Evolutionary conservation across 1,140 invertebrate genomes (phyloP).

Genomic region (Zaprionus vittiger): DNA sequence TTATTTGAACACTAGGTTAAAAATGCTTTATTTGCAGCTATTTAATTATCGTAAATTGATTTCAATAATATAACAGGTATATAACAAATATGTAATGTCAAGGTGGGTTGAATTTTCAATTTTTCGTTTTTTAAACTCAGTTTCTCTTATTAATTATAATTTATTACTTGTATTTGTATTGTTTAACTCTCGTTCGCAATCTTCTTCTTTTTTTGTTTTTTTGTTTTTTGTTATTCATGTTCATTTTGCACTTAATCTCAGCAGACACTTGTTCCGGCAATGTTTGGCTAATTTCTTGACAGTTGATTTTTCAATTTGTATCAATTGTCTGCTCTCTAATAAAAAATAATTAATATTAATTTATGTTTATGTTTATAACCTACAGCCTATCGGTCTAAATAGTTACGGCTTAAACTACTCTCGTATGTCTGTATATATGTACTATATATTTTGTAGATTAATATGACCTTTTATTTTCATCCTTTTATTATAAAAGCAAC

Average conservation of each 20-base stretch:
- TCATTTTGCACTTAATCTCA: constrained; percentile 42
- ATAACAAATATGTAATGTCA: constrained; percentile 84
- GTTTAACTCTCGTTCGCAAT: constrained; percentile 43
- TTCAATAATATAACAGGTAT: constrained; percentile 79
- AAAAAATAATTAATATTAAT: constrained; percentile 49
- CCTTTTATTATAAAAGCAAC: constrained; percentile 64
- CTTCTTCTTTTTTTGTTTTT: background rate
- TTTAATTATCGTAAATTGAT: constrained; percentile 74
- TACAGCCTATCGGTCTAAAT: constrained; percentile 55
- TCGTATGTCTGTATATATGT: constrained; percentile 22
- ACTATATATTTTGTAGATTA: constrained; percentile 42
- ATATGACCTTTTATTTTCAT: constrained; percentile 41
- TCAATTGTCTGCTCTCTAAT: constrained; percentile 50
- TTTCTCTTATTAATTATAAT: constrained; percentile 70
- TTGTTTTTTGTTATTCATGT: constrained; percentile 10
- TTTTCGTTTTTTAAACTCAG: constrained; percentile 80
- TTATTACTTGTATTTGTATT: constrained; percentile 46
- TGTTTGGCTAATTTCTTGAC: constrained; percentile 75
- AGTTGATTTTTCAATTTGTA: constrained; percentile 48
- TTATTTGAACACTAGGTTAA: constrained; percentile 34
- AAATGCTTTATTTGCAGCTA: constrained; percentile 79
- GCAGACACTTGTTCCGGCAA: constrained; percentile 68
- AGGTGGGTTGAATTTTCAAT: constrained; percentile 83
- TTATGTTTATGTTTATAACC: constrained; percentile 51
- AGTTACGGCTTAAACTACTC: constrained; percentile 48